Evolutionary conservation across 2,113 vertebrate genomes (phyloP).

Genomic region (Dryoscopus gambensis): DNA sequence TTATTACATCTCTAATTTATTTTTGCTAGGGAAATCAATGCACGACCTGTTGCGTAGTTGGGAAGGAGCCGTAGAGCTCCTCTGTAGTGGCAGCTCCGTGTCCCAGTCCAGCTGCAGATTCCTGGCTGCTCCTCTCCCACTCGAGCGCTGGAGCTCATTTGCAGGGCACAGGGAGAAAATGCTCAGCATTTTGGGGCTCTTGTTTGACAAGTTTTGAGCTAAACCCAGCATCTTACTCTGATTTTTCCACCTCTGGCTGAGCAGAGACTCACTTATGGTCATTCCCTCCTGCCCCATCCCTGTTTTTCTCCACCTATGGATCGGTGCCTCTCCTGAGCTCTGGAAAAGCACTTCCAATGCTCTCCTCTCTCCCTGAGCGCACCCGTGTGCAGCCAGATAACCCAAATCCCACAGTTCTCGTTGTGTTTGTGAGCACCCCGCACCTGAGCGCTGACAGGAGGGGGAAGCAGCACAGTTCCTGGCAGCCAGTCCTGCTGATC

Average conservation of each 20-base stretch:
- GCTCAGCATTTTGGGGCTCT: accelerated
- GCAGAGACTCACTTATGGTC: neutral
- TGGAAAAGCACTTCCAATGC: neutral
- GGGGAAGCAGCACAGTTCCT: neutral
- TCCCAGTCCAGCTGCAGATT: neutral
- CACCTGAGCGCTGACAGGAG: neutral
- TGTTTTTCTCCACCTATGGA: neutral
- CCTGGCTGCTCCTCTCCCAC: neutral
- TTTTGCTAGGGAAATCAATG: neutral
- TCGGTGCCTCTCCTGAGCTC: neutral
- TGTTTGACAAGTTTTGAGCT: neutral
- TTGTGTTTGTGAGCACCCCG: neutral
- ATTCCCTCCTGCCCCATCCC: neutral
- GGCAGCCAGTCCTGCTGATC: neutral
- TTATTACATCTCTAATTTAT: neutral
- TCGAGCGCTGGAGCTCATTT: neutral
- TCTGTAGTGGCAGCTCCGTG: neutral
- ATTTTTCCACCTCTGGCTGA: neutral
- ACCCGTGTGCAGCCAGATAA: neutral
- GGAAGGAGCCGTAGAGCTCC: neutral
- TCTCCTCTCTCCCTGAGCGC: neutral
- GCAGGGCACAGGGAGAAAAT: neutral
- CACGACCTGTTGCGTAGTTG: neutral
- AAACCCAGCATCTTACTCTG: neutral
- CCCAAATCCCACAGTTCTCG: neutral